These are phyloP conservation scores for Chironomus tepperi DNA, from an alignment of 1,140 invertebrate species.

Conservation along the genomic window DNA sequence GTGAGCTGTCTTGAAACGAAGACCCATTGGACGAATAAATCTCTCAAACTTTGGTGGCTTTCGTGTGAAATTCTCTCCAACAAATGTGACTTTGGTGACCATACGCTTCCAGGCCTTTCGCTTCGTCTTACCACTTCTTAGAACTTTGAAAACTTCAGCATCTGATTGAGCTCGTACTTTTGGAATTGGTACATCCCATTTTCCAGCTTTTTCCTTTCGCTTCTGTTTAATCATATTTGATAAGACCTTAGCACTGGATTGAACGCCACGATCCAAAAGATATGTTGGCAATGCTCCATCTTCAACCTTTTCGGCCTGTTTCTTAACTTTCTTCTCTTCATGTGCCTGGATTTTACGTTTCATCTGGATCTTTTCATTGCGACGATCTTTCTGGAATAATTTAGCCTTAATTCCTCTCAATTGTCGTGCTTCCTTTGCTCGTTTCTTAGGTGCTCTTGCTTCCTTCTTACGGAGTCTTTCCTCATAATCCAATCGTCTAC, in stretches of 20 bases:
- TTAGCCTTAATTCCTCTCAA: constrained; percentile 96
- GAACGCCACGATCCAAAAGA: constrained; percentile 91
- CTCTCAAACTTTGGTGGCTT: constrained; percentile 99
- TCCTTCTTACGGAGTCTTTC: constrained; percentile 93
- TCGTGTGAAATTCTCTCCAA: constrained; percentile 95
- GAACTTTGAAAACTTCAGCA: constrained; percentile 92
- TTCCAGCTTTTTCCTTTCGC: constrained; percentile 98
- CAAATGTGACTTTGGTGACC: constrained; percentile 98
- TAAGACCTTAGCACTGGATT: constrained; percentile 86
- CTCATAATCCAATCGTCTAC: constrained; percentile 93
- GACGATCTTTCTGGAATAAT: constrained; percentile 91
- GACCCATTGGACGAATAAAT: constrained; percentile 97
- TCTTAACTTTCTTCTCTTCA: constrained; percentile 82
- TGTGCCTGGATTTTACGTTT: constrained; percentile 94
- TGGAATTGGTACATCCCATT: constrained; percentile 99
- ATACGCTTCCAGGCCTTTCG: constrained; percentile 98
- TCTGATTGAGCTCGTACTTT: constrained; percentile 98
- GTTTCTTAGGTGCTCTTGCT: constrained; percentile 83
- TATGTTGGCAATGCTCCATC: constrained; percentile 94
- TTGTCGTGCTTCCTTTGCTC: constrained; percentile 81
- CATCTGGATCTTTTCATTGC: constrained; percentile 98
- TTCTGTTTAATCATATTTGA: constrained; percentile 99
- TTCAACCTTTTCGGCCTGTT: constrained; percentile 69
- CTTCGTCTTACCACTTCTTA: constrained; percentile 90
- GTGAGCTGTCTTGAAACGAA: constrained; percentile 94